A percentile compares a stretch with the other conserved stretches of the same genome.
Evolutionary conservation across 1,140 invertebrate species (phyloP).

Genomic region (Tetragonula clypearis): DNA sequence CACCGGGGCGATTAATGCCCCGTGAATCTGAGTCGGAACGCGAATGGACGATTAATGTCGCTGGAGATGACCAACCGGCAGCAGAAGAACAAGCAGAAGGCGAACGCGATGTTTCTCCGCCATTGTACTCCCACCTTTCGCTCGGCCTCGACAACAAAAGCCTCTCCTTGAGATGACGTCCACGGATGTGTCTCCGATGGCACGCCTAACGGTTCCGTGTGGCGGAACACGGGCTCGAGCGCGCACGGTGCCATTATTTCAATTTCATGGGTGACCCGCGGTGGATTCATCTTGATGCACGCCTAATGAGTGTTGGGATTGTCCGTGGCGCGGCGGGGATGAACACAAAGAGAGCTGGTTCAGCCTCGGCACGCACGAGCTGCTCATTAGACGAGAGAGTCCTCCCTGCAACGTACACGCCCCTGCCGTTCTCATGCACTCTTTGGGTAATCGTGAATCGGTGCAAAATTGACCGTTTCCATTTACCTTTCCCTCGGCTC

Average conservation of each 20-base stretch:
- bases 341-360: constrained; percentile 41
- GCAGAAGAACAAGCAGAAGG: background rate
- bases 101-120: constrained; percentile 1
- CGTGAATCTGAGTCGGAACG: background rate
- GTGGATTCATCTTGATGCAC: constrained; percentile 57
- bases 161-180: constrained; percentile 31
- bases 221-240: constrained; percentile 9
- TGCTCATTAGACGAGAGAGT: constrained; percentile 49
- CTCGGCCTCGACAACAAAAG: constrained; percentile 17
- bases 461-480: constrained; percentile 54
- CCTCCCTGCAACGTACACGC: constrained; percentile 38
- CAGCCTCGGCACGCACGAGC: constrained; percentile 53
- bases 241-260: constrained; percentile 63
- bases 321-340: constrained; percentile 44
- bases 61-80: background rate
- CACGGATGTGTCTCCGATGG: constrained; percentile 37
- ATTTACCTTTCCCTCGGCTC: constrained; percentile 28
- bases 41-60: constrained; percentile 30
- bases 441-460: constrained; percentile 52
- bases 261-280: constrained; percentile 66
- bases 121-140: constrained; percentile 27
- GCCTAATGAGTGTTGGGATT: constrained; percentile 64
- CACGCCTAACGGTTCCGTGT: constrained; percentile 47
- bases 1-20: constrained; percentile 6
- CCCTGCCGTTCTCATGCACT: constrained; percentile 45